These are phyloP conservation scores for Pantherophis guttatus DNA, from an alignment of 2,113 vertebrate genomes.

Conservation along the genomic window DNA sequence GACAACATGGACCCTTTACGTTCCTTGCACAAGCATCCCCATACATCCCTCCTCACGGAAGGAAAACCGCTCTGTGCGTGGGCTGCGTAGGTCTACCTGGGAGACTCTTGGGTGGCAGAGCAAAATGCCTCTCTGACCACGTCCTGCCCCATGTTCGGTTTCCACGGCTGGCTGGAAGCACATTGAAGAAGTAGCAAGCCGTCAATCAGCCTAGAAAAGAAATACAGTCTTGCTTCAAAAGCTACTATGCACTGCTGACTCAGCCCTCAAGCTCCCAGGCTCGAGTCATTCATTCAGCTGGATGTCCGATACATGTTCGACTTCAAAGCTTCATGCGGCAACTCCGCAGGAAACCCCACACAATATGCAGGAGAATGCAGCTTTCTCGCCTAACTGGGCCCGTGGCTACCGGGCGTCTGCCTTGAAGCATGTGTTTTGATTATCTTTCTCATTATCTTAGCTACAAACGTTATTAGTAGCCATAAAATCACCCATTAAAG, in stretches of 20 bases:
- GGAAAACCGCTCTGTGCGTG: not conserved
- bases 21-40: not conserved
- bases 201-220: not conserved
- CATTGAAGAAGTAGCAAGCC: not conserved
- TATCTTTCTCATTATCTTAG: slow-evolving; percentile 71
- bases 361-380: slow-evolving; percentile 43
- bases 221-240: not conserved
- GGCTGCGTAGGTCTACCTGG: not conserved
- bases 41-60: not conserved
- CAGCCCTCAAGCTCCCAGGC: not conserved
- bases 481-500: slow-evolving; percentile 71
- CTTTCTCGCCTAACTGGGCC: slow-evolving; percentile 59
- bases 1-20: not conserved
- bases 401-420: slow-evolving; percentile 62
- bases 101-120: not conserved
- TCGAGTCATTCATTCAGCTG: not conserved
- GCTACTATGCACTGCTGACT: not conserved
- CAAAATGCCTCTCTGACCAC: no score
- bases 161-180: no score
- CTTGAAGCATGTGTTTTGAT: slow-evolving; percentile 68
- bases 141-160: not conserved
- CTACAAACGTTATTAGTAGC: slow-evolving; percentile 71
- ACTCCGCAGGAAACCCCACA: slow-evolving; percentile 55
- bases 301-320: not conserved
- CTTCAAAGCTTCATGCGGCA: slow-evolving; percentile 45